Conservation (phyloP, 2,113 vertebrate species). For the Kryptolebias marmoratus region DNA sequence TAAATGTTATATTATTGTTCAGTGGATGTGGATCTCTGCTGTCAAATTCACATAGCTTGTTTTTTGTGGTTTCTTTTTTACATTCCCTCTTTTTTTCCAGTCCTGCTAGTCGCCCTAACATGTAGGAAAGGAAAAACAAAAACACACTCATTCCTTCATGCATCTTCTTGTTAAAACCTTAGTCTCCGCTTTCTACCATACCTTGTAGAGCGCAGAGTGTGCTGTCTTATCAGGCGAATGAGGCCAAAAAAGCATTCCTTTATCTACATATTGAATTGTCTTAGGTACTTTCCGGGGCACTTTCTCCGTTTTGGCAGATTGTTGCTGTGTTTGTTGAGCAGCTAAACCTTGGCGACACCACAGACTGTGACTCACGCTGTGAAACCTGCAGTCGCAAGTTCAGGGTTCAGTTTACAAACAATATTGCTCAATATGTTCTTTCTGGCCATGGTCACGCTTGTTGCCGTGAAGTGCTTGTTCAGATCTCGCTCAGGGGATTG, state of each 20-base stretch:
- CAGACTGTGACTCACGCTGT: slow-evolving; percentile 62
- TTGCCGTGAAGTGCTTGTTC: background rate
- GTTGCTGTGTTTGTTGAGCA: slow-evolving; percentile 54
- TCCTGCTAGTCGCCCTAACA: background rate
- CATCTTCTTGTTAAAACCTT: slow-evolving; percentile 25
- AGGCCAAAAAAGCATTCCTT: slow-evolving; percentile 28
- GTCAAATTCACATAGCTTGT: background rate
- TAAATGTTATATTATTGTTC: slow-evolving; percentile 30
- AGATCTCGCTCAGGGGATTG: background rate
- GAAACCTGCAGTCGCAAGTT: slow-evolving; percentile 52
- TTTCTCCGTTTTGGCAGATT: slow-evolving; percentile 59
- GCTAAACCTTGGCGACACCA: slow-evolving; percentile 47
- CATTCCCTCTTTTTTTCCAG: slow-evolving; percentile 8
- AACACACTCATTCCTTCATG: background rate
- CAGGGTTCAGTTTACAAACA: slow-evolving; percentile 69
- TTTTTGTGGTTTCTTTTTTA: slow-evolving; percentile 2
- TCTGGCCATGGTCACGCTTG: slow-evolving; percentile 36
- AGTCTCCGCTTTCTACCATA: slow-evolving; percentile 26
- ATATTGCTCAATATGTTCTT: slow-evolving; percentile 61
- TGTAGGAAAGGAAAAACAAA: slow-evolving; percentile 8
- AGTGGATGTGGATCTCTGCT: background rate
- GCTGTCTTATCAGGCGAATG: slow-evolving; percentile 31
- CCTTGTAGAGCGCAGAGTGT: background rate
- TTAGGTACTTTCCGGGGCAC: slow-evolving; percentile 77
- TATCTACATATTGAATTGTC: slow-evolving; percentile 25